Evolutionary conservation across 2,113 vertebrate species (phyloP), one percentile per base, ranked within the genome.

Genomic region (Hippocampus guttulatus): DNA sequence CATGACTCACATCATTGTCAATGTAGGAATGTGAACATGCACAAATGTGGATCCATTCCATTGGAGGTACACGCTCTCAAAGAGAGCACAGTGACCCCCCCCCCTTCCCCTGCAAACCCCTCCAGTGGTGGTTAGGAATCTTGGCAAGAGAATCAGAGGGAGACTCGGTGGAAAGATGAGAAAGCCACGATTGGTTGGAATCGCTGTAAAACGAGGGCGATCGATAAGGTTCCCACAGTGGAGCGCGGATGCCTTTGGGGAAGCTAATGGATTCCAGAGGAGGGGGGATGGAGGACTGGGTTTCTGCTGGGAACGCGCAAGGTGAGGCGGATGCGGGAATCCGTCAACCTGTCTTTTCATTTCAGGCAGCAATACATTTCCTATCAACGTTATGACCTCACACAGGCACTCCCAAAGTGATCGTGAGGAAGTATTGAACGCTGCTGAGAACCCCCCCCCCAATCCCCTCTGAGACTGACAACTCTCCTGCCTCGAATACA

Each of bases 191-290:
- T 80, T 61, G 58, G 27, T 84, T 79, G 78, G 87, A 89, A 88
- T 90, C 89, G 89, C 90, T 27, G 43, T 87, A 90, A 65, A 90
- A 89, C 85, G 76, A 84, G 85, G 85, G 82, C 85, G 82, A 93
- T 92, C 91, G 90, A 92, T 93, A 92, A 83, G 90, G 90, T 93
- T 93, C 91, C 90, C 92, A 92, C 89, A 91, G 90, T 81, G 84
- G 83, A 90, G 86, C 85, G 68, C 75, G 78, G 90, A 89, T 86
- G 89, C 84, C 84, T 86, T 83, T 55, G 75, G 83, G 75, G 83
- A 68, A 79, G 79, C 87, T 91, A 92, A 92, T 91, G 88, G 88
- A 91, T 91, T 90, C 87, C 87, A 91, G 87, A 82, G 79, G 67
- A 45, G 65, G 25, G 71, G 75, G 30, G 45, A 78, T 54, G 45